Evolutionary conservation across 2,113 vertebrate species (phyloP).

Genomic region (Grammomys dolichurus): DNA sequence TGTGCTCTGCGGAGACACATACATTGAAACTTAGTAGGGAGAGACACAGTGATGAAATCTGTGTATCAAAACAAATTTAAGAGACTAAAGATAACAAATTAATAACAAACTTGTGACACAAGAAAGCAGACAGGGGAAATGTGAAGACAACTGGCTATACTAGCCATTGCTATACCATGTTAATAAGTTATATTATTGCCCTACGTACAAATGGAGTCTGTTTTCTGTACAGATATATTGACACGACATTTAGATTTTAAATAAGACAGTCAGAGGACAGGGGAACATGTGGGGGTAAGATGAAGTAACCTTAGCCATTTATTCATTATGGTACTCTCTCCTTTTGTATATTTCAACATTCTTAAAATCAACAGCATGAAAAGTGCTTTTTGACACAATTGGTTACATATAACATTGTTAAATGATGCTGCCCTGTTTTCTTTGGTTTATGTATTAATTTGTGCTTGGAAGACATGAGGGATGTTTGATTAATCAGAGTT

Average conservation of each 20-base stretch:
- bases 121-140: not conserved
- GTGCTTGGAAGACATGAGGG: not conserved
- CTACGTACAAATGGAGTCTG: not conserved
- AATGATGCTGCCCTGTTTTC: not conserved
- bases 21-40: not conserved
- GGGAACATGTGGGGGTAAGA: not conserved
- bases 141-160: not conserved
- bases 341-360: not conserved
- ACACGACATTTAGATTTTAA: not conserved
- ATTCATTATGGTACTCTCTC: not conserved
- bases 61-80: not conserved
- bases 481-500: conserved; percentile 32
- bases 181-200: not conserved
- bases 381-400: not conserved
- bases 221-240: not conserved
- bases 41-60: not conserved
- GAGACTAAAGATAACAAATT: not conserved
- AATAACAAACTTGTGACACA: not conserved
- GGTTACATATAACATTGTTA: not conserved
- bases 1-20: not conserved
- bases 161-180: not conserved
- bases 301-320: not conserved
- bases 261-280: not conserved
- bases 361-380: not conserved
- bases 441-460: not conserved